Percentiles rank a stretch among this genome's conserved stretches.
These are phyloP conservation scores for Dysidea cf. avara DNA, from an alignment of 37 sponge, comb jelly and placozoan species.

Conservation along the genomic window DNA sequence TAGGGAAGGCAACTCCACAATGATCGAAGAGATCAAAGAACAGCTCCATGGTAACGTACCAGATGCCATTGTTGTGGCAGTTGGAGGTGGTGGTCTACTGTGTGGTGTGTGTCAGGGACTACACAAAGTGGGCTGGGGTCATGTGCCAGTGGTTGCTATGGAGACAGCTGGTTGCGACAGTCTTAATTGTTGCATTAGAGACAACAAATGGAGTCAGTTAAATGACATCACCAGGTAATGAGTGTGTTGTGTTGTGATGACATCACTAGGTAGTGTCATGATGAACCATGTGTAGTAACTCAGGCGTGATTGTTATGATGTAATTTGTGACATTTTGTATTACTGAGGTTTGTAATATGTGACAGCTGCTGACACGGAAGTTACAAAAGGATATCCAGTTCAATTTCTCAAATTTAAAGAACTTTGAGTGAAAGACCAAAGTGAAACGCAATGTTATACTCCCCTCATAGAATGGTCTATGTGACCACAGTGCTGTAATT, in stretches of 20 bases:
- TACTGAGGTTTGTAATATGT: no score
- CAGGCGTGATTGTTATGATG: background rate
- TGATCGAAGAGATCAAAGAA: conserved; percentile 70
- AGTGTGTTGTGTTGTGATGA: background rate
- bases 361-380: no score
- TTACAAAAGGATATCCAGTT: no score
- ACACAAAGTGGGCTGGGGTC: conserved; percentile 72
- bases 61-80: conserved; percentile 75
- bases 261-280: background rate
- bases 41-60: conserved; percentile 52
- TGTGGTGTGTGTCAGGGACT: conserved; percentile 85
- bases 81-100: conserved; percentile 90
- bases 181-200: conserved; percentile 63
- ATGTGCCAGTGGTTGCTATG: conserved; percentile 88
- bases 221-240: conserved; percentile 77
- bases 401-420: no score
- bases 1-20: conserved; percentile 83
- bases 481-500: no score
- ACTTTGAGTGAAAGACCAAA: no score
- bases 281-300: background rate
- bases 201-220: conserved; percentile 60
- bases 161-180: conserved; percentile 91
- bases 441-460: no score
- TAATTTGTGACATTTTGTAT: background rate
- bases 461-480: no score